Evolutionary conservation across 2,113 vertebrate genomes (phyloP).

Genomic region (Ranitomeya imitator): DNA sequence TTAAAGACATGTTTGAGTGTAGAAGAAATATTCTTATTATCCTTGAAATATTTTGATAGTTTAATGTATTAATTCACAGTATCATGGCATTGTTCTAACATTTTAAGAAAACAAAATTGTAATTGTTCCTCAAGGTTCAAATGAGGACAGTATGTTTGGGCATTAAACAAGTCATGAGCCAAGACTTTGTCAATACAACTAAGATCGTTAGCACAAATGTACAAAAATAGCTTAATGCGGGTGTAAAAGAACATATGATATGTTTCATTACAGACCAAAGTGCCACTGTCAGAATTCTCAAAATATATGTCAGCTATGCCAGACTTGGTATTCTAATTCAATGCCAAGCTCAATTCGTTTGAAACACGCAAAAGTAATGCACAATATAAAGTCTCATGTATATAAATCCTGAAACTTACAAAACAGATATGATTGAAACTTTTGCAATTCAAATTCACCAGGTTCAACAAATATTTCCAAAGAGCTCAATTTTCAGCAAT

Average conservation of each 20-base stretch:
- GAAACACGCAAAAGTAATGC: not conserved
- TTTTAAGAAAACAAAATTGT: not conserved
- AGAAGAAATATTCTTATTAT: not conserved
- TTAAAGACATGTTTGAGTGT: not conserved
- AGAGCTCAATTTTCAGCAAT: too few relatives aligned
- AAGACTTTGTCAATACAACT: slow-evolving; percentile 35
- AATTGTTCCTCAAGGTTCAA: not conserved
- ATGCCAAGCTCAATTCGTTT: not conserved
- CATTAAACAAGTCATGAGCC: slow-evolving; percentile 25
- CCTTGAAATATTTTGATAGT: not conserved
- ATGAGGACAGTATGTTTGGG: slow-evolving; percentile 23
- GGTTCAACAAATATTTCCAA: too few relatives aligned
- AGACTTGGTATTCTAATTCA: slow-evolving; percentile 24
- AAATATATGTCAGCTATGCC: slow-evolving; percentile 35
- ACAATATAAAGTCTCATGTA: not conserved
- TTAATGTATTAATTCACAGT: not conserved
- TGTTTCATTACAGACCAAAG: slow-evolving; percentile 31
- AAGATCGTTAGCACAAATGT: slow-evolving; percentile 38
- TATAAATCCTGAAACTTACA: not conserved
- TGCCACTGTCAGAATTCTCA: slow-evolving; percentile 8
- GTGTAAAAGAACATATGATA: slow-evolving; percentile 48
- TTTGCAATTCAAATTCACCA: too few relatives aligned
- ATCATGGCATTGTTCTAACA: not conserved
- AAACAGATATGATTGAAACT: not conserved
- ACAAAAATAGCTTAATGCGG: slow-evolving; percentile 35